Evolutionary conservation across 2,113 vertebrate genomes (phyloP).

Genomic region (Xiphophorus maculatus): DNA sequence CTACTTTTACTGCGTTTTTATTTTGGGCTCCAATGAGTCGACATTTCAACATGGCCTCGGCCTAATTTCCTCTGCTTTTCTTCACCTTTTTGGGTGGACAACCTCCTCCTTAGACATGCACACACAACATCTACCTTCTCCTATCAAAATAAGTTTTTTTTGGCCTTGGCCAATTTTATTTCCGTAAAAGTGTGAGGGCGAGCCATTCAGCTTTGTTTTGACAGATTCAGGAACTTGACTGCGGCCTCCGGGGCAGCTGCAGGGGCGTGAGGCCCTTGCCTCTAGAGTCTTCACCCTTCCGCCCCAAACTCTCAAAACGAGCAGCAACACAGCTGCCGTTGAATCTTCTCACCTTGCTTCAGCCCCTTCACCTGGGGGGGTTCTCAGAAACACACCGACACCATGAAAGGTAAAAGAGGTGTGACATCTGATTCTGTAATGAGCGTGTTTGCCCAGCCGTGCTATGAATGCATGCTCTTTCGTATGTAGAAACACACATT

Average conservation of each 20-base stretch:
- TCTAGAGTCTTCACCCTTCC: conserved; percentile 12
- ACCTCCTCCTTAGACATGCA: conserved; percentile 2
- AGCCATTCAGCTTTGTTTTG: conserved; percentile 52
- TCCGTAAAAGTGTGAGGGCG: conserved; percentile 36
- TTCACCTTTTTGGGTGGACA: conserved; percentile 39
- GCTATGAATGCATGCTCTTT: conserved; percentile 2
- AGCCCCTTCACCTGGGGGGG: conserved; percentile 59
- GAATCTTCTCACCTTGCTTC: conserved; percentile 4
- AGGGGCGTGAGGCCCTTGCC: conserved; percentile 17
- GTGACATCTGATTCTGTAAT: conserved; percentile 53
- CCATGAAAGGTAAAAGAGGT: conserved; percentile 60
- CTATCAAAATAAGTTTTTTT: conserved; percentile 45
- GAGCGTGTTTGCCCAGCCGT: conserved; percentile 7
- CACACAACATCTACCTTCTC: conserved; percentile 15
- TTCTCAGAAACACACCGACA: conserved; percentile 30
- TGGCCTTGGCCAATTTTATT: conserved; percentile 48
- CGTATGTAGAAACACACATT: conserved; percentile 6
- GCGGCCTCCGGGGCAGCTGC: conserved; percentile 52
- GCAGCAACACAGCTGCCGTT: conserved; percentile 60
- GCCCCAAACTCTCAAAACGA: conserved; percentile 22
- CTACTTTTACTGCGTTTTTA: conserved; percentile 62
- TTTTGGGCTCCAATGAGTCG: conserved; percentile 65
- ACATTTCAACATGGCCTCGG: conserved; percentile 71
- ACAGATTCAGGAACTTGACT: conserved; percentile 53
- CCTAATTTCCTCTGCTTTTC: conserved; percentile 71